These are phyloP conservation scores for Emydura subglobosa DNA, from an alignment of 2,113 vertebrate genomes.

Conservation along the genomic window DNA sequence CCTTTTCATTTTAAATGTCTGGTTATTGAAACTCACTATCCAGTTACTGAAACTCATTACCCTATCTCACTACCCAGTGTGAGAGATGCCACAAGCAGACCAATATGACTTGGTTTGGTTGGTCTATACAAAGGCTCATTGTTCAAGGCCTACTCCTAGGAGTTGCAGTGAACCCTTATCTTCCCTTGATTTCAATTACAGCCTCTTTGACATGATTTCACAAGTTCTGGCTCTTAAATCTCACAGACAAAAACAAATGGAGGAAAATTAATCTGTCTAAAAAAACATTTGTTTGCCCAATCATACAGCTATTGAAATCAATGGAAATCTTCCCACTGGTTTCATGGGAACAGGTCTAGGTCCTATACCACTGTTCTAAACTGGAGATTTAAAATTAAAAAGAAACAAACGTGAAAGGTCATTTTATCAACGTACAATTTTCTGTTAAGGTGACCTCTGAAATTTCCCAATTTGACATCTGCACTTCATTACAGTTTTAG, in stretches of 20 bases:
- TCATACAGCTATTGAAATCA: not conserved
- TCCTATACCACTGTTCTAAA: not conserved
- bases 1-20: constrained; percentile 50
- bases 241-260: not conserved
- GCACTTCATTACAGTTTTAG: not conserved
- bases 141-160: not conserved
- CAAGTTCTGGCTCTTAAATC: not conserved
- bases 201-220: not conserved
- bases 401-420: not conserved
- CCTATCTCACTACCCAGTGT: not conserved
- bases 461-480: not conserved
- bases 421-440: not conserved
- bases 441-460: not conserved
- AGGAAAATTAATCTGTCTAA: not conserved
- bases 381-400: not conserved
- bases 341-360: not conserved
- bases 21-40: constrained; percentile 40
- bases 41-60: too few species aligned
- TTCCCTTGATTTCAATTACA: not conserved
- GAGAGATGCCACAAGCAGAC: constrained; percentile 43
- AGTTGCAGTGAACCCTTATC: not conserved
- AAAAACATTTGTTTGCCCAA: not conserved
- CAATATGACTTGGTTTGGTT: not conserved
- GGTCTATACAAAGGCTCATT: accelerated
- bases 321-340: not conserved